Base-by-base conservation (phyloP, 2,113 vertebrate genomes). In the Penelope pileata region DNA sequence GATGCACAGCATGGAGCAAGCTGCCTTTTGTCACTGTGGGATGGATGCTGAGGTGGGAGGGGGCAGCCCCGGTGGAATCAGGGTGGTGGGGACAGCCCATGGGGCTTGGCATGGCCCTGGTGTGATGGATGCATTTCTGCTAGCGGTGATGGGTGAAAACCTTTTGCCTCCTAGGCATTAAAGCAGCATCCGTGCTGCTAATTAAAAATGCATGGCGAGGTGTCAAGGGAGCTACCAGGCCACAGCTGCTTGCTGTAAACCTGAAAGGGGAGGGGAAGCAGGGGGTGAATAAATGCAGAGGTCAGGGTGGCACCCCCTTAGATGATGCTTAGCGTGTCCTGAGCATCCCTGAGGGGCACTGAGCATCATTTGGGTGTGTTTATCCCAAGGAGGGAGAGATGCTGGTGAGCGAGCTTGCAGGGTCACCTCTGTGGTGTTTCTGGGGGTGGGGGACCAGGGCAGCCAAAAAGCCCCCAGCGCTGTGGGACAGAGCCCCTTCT, bases 351-450 rank as follows among this genome's bases (percentile, higher is more conserved):
- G n/a, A n/a, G n/a, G n/a, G n/a, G n/a, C n/a, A n/a, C n/a, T n/a
- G 53, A 56, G 53, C 53, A 56, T 56, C 10, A 38, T 36, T 40
- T 24, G 12, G 54, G 7, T 62, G 60, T 24, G 16, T 27, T 62
- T 18, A 62, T 38, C 36, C 24, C 24, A 18, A 40, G 10, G 11
- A 21, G 4, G 30, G 12, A 26, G n/a, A 13, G 42, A 70, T 54
- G 22, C 12, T 86, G 24, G 4, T 50, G 43, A 16, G n/a, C 0
- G 0, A 15, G 59, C 64, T 48, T 45, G 42, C 9, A 21, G 72
- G 72, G 10, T 80, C 96, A 96, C 75, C 78, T 79, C 48, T 62
- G 67, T n/a, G 59, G 86, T 96, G 85, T 97, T 97, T 96, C 88
- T 86, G 90, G 94, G 8, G 3, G 77, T 68, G 13, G 23, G 22